Evolutionary conservation across 2,797 vertebrate genomes (phyloP).

Genomic region (Enteromius unitaeniatus): DNA sequence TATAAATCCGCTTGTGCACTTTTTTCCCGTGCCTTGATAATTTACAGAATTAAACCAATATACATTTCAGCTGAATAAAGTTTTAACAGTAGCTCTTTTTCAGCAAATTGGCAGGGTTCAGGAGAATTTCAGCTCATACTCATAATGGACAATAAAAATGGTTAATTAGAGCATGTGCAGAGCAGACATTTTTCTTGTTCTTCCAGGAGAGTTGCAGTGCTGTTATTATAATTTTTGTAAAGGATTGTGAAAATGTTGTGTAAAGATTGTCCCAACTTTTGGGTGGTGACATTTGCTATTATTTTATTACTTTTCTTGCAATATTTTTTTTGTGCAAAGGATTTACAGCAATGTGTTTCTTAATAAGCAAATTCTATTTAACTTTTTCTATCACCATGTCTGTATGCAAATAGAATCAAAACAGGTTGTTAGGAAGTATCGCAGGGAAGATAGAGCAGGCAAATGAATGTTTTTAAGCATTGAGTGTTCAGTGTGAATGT

Average conservation of each 20-base stretch:
- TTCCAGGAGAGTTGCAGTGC: background rate
- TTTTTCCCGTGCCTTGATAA: constrained; percentile 34
- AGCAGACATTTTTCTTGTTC: background rate
- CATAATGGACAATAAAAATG: background rate
- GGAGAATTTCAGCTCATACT: constrained; percentile 6
- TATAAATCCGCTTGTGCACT: constrained; percentile 42
- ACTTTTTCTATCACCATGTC: background rate
- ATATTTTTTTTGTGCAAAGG: background rate
- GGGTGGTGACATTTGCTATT: background rate
- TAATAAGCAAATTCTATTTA: constrained; percentile 1
- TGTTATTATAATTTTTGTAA: background rate
- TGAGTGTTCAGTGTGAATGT: constrained; percentile 28
- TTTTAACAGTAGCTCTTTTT: background rate
- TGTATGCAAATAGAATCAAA: constrained; percentile 13
- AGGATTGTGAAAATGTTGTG: background rate
- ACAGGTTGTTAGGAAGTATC: background rate
- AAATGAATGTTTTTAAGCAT: constrained; percentile 35
- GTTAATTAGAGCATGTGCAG: background rate
- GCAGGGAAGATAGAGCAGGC: background rate
- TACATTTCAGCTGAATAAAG: background rate
- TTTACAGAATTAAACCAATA: constrained; percentile 26
- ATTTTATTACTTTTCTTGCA: background rate
- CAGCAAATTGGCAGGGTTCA: background rate
- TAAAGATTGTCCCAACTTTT: background rate
- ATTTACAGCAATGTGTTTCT: background rate